Conservation (phyloP, 2,888 invertebrate species). For the Drosophila mimetica region DNA sequence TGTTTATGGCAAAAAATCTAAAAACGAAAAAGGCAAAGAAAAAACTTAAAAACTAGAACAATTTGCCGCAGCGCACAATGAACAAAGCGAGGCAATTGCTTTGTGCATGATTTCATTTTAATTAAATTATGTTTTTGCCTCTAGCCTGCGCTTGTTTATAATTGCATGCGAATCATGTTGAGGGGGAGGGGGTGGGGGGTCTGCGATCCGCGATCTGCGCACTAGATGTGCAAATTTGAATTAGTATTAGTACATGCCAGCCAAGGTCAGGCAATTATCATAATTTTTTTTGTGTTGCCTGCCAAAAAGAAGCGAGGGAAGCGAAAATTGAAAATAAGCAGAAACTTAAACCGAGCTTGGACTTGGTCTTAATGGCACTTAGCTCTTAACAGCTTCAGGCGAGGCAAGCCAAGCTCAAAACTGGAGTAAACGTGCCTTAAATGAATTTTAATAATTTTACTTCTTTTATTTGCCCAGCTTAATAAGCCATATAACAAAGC, state of each 20-base stretch:
- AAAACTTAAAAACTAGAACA: constrained; percentile 70
- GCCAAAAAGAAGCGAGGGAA: constrained; percentile 29
- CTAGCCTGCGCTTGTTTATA: constrained; percentile 59
- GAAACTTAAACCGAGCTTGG: constrained; percentile 35
- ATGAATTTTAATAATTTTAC: constrained; percentile 69
- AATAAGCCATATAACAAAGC: constrained; percentile 62
- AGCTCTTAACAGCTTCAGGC: constrained; percentile 49
- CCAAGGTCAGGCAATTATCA: constrained; percentile 77
- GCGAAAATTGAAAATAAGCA: constrained; percentile 36
- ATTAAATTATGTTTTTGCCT: constrained; percentile 74
- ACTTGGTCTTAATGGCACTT: constrained; percentile 71
- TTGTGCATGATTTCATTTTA: constrained; percentile 79
- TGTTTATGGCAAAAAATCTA: constrained; percentile 32
- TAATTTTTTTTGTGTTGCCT: constrained; percentile 55
- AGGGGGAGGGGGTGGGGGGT: constrained; percentile 3
- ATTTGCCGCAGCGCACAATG: constrained; percentile 74
- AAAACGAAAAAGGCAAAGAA: constrained; percentile 21
- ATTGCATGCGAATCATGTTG: constrained; percentile 70
- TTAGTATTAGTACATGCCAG: constrained; percentile 63
- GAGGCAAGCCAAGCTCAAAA: constrained; percentile 55
- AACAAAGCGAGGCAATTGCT: constrained; percentile 79
- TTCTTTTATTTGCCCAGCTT: constrained; percentile 37
- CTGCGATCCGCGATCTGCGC: constrained; percentile 4
- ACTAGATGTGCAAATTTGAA: constrained; percentile 72
- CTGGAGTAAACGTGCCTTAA: constrained; percentile 78